These are phyloP conservation scores for Aurelia sp. DNA, from an alignment of 30 jellyfish, hydroid and myxozoan genomes.

Conservation along the genomic window DNA sequence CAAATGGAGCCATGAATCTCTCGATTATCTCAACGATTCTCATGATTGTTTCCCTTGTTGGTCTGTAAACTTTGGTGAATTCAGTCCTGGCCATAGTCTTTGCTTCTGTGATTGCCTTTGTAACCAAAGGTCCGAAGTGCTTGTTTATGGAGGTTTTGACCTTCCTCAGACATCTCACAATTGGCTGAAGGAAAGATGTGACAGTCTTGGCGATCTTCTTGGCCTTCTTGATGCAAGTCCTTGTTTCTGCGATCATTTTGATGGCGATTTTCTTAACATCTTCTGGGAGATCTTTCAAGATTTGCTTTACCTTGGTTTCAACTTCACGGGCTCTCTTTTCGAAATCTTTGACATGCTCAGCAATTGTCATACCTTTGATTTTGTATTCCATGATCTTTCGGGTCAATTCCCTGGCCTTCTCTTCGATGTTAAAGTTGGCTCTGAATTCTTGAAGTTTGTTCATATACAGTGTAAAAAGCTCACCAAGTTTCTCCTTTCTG, in stretches of 20 bases:
- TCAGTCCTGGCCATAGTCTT: conserved; percentile 24
- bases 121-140: conserved; percentile 90
- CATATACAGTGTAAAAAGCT: conserved; percentile 52
- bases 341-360: conserved; percentile 61
- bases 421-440: conserved; percentile 73
- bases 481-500: conserved; percentile 86
- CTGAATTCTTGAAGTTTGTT: conserved; percentile 57
- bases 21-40: conserved; percentile 50
- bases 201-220: conserved; percentile 39
- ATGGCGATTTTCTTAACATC: conserved; percentile 51
- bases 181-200: conserved; percentile 30
- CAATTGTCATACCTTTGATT: conserved; percentile 74
- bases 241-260: conserved; percentile 54
- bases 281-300: conserved; percentile 59
- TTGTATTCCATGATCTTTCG: conserved; percentile 50
- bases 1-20: conserved; percentile 73
- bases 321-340: conserved; percentile 38
- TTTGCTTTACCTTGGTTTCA: conserved; percentile 26
- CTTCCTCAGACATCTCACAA: conserved; percentile 31
- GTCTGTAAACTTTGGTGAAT: conserved; percentile 60
- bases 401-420: conserved; percentile 45
- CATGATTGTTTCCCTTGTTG: conserved; percentile 34
- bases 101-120: conserved; percentile 34
- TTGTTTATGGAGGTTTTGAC: conserved; percentile 71
- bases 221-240: conserved; percentile 55